Evolutionary conservation across 1,140 invertebrate species (phyloP), one percentile per base, ranked within the genome.

Genomic region (Nixonia krombeini): DNA sequence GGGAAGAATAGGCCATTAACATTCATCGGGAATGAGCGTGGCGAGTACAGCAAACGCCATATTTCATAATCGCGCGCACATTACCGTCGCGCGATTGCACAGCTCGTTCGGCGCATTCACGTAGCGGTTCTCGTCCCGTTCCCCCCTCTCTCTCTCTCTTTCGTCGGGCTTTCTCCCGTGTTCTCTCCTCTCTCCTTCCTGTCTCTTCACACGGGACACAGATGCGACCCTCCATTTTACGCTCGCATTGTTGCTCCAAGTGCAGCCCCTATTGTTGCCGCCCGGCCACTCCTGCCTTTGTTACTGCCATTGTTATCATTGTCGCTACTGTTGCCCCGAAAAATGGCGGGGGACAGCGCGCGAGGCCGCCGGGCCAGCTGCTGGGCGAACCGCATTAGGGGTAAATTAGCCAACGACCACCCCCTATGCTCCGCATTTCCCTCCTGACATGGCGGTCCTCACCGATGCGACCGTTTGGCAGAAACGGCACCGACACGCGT

Each of bases 141-240:
- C 21, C 16, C 45, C 47, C 40, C 46, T 62, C 47, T 57, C 38
- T 23, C 29, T 16, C 16, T 47, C 47, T 46, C 46, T 62, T 51
- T 57, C 38, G 17, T 28, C 52, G 16, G 41, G 18, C 7, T 59
- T 55, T 59, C 51, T 58, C 37, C 33, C 52, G 42, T 37, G 44
- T 49, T 45, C 49, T 49, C 45, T 45, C 53, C 37, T 40, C 35
- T 61, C 33, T 70, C 59, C 51, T 42, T 41, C 37, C 50, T 53
- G 42, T 57, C 45, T 51, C 61, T 64, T 64, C 67, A 52, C 73
- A 55, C 69, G 62, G 69, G 71, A 79, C 74, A 81, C 78, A 84
- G 79, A 81, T 81, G 80, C 72, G 74, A 73, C 73, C 74, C 81
- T 83, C 80, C 80, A 83, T 83, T 83, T 84, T 84, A 75, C 68